phyloP scores from a whole-genome alignment of 2,888 invertebrate species.

The Dryomyza anilis region DNA sequence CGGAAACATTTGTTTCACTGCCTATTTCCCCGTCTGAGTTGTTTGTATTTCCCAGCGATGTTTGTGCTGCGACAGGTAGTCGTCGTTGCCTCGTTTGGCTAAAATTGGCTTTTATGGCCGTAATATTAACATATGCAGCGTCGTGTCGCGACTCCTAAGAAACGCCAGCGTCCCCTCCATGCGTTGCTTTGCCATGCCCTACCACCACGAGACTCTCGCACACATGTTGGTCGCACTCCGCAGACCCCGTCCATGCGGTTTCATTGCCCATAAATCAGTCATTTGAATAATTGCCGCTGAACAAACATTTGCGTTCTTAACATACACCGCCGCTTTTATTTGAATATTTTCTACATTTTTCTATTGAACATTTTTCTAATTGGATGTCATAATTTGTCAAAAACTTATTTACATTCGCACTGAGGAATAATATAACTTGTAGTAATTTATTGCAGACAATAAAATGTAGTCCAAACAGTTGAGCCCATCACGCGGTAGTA shows the following conservation, averaged over 20 bases:
- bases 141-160: background rate
- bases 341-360: too few relatives aligned
- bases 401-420: too few relatives aligned
- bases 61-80: background rate
- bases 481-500: too few relatives aligned
- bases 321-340: too few relatives aligned
- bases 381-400: slow-evolving; percentile 38
- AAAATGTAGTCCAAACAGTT: background rate
- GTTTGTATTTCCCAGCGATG: background rate
- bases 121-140: slow-evolving; percentile 3
- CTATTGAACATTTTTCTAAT: too few relatives aligned
- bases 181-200: background rate
- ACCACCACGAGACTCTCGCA: slow-evolving; percentile 22
- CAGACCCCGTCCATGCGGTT: slow-evolving; percentile 40
- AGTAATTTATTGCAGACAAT: slow-evolving; percentile 7
- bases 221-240: slow-evolving; percentile 40
- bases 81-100: background rate
- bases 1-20: slow-evolving; percentile 7
- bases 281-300: slow-evolving; percentile 8
- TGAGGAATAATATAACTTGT: too few relatives aligned
- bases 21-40: background rate
- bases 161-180: background rate
- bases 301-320: slow-evolving; percentile 3
- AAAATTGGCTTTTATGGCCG: background rate
- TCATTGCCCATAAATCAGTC: slow-evolving; percentile 46